Percentiles rank a stretch among this genome's conserved stretches.
Conservation (phyloP, 1,140 invertebrate species). For the Papilio aristodemus region DNA sequence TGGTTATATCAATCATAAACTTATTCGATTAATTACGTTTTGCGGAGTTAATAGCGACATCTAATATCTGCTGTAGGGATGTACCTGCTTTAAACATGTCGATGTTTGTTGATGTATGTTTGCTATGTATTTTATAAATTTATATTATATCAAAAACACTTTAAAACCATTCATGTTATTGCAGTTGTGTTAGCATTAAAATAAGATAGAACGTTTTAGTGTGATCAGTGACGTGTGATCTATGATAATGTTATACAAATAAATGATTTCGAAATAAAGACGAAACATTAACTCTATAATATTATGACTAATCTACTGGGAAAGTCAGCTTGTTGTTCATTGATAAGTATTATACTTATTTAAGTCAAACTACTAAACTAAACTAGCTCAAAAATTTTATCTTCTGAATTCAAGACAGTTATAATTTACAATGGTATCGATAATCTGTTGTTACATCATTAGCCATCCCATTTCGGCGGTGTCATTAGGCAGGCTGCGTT, state of each 20-base stretch:
- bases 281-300: not conserved
- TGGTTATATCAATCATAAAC: slow-evolving; percentile 81
- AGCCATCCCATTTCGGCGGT: slow-evolving; percentile 71
- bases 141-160: no score
- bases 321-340: not conserved
- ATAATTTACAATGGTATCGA: slow-evolving; percentile 45
- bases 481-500: slow-evolving; percentile 78
- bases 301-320: not conserved
- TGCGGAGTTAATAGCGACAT: slow-evolving; percentile 80
- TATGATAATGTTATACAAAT: no score
- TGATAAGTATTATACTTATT: no score
- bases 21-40: slow-evolving; percentile 81
- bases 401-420: not conserved
- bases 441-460: slow-evolving; percentile 57
- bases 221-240: no score
- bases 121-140: no score
- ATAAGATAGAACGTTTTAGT: no score
- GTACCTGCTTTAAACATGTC: slow-evolving; percentile 26
- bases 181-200: not conserved
- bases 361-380: no score
- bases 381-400: not conserved
- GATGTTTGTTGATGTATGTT: no score
- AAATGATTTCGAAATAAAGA: no score
- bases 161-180: no score
- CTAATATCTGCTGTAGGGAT: slow-evolving; percentile 71